A percentile compares a stretch with the other conserved stretches of the same genome.
Evolutionary conservation across 2,888 invertebrate genomes (phyloP).

Genomic region (Drosophila ezoana): DNA sequence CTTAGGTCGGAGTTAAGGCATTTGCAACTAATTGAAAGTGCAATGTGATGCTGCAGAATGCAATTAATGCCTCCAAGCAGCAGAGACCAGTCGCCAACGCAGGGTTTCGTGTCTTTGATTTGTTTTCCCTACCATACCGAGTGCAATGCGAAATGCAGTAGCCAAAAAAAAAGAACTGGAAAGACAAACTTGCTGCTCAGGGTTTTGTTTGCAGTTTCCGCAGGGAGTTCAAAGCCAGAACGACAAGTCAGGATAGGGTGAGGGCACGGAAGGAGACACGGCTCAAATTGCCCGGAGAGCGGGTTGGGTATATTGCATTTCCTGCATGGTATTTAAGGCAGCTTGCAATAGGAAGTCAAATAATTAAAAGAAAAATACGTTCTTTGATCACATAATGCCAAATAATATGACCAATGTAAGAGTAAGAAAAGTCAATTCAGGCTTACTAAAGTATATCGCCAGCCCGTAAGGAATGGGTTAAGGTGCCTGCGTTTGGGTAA

Average conservation of each 20-base stretch:
- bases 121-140: slow-evolving; percentile 47
- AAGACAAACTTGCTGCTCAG: slow-evolving; percentile 16
- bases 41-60: slow-evolving; percentile 83
- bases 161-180: slow-evolving; percentile 10
- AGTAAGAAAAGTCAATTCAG: background rate
- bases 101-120: slow-evolving; percentile 59
- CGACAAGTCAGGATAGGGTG: slow-evolving; percentile 16
- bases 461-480: slow-evolving; percentile 3
- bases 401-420: background rate
- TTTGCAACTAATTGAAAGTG: slow-evolving; percentile 83
- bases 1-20: slow-evolving; percentile 49
- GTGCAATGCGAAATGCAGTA: slow-evolving; percentile 30
- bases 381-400: background rate
- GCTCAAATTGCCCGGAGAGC: background rate
- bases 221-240: slow-evolving; percentile 29
- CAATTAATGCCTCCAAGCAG: slow-evolving; percentile 83
- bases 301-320: background rate
- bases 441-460: background rate
- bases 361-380: background rate
- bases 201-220: slow-evolving; percentile 14
- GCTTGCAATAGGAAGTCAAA: background rate
- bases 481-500: slow-evolving; percentile 37
- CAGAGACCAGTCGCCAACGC: slow-evolving; percentile 12
- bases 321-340: background rate
- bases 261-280: background rate